These are phyloP conservation scores for Ectobius pallidus DNA, from an alignment of 2,888 invertebrate genomes.

Conservation along the genomic window DNA sequence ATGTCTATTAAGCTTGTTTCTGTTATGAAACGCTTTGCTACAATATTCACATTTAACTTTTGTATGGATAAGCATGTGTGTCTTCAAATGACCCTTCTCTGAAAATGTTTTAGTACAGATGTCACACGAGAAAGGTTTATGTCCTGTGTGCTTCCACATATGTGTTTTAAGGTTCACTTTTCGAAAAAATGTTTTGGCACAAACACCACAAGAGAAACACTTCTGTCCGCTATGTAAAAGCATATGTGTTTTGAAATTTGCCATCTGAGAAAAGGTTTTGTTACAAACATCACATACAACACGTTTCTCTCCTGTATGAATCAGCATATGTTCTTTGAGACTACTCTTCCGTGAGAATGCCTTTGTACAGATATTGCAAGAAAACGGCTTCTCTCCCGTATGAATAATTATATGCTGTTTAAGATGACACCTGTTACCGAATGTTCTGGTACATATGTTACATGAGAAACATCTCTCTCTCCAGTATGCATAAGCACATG, in stretches of 20 bases:
- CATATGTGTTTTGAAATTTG: not conserved
- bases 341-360: not conserved
- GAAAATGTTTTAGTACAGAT: not conserved
- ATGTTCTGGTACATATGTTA: no score
- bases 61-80: not conserved
- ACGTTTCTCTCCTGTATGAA: not conserved
- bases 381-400: not conserved
- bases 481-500: no score
- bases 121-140: not conserved
- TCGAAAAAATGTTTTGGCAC: not conserved
- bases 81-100: not conserved
- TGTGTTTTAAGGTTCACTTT: not conserved
- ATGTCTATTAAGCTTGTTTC: not conserved
- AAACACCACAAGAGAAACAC: not conserved
- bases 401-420: not conserved
- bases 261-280: not conserved
- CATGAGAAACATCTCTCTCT: no score
- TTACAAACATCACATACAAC: not conserved
- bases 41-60: not conserved
- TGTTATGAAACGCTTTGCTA: not conserved
- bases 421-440: no score
- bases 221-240: not conserved
- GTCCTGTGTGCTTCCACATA: not conserved
- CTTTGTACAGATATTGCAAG: not conserved
- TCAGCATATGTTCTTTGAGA: not conserved